A percentile compares a stretch with the other conserved stretches of the same genome.
Conservation (phyloP, 2,888 invertebrate genomes). For the Coelopa pilipes region DNA sequence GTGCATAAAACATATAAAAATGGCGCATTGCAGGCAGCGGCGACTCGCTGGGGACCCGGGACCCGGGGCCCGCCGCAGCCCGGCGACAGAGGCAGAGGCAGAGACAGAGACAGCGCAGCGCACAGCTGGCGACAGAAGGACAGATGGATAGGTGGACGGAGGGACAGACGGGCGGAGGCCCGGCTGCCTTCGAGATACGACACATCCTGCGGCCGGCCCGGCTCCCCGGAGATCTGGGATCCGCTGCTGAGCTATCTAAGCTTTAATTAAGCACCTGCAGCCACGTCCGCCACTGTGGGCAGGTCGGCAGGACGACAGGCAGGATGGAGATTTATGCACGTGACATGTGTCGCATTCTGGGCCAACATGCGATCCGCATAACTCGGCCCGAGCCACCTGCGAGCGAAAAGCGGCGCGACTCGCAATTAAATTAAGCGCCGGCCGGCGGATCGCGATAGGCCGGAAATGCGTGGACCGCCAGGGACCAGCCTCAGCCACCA, state of each 20-base stretch:
- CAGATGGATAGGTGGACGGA: conserved; percentile 22
- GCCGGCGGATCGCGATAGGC: background rate
- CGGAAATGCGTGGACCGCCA: background rate
- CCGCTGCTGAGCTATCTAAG: conserved; percentile 32
- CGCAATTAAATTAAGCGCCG: conserved; percentile 16
- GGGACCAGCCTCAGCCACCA: no score
- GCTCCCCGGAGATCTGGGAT: background rate
- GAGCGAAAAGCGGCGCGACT: background rate
- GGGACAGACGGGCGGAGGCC: background rate
- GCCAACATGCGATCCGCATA: conserved; percentile 44
- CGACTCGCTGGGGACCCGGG: conserved; percentile 41
- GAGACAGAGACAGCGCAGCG: background rate
- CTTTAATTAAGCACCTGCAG: conserved; percentile 46
- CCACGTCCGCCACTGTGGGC: background rate
- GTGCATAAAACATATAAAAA: conserved; percentile 44
- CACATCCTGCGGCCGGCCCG: conserved; percentile 31
- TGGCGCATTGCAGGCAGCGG: conserved; percentile 54
- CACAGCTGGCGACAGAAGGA: background rate
- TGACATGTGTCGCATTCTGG: conserved; percentile 50
- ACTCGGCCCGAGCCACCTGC: conserved; percentile 3
- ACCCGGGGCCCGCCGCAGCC: background rate
- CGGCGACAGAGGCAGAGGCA: no score
- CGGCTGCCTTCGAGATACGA: conserved; percentile 43
- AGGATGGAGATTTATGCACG: conserved; percentile 48
- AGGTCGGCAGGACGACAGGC: no score